Evolutionary conservation across 1,140 invertebrate genomes (phyloP), one percentile per base, ranked within the genome.

Genomic region (Trichogramma pretiosum): DNA sequence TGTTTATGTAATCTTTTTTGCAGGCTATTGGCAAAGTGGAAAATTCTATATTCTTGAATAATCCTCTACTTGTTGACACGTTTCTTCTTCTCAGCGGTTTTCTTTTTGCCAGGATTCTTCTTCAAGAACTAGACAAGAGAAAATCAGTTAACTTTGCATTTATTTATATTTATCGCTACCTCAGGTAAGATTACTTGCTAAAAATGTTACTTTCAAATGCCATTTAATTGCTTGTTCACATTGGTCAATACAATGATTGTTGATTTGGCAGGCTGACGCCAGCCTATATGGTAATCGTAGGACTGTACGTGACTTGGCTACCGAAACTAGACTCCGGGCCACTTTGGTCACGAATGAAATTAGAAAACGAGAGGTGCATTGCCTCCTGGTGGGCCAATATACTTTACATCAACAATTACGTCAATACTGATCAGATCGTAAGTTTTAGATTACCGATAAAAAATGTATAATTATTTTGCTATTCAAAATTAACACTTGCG

Each of bases 331-430:
- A 76, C 17, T 73, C 75, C 50, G 83, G 83, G 3, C 84, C 83
- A 0, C 60, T 84, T 11, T 86, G 84, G 84, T 66, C 68, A 22
- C 73, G 73, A 51, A 73, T 84, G 47, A 56, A 62, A 38, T 32
- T 74, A 16, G 82, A 85, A 62, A 75, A 79, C 45, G 69, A 81
- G 32, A 67, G 81, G 48, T 90, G 87, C 58, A 59, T 72, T 51
- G 65, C 74, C 7, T 82, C 82, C 16, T 90, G 88, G 89, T 93
- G 89, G 89, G 74, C 80, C 0, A 89, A 90, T 60, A 64, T 91
- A 11, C 68, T 91, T 1, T 89, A 89, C 60, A 74, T 91, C n/a
- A 89, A 90, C 61, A 93, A 91, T 63, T 84, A 90, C 48, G 73
- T 87, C 2, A 70, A 79, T 23, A 78, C 76, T 3, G 77, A 85